A percentile compares a stretch with the other conserved stretches of the same genome.
phyloP scores from a whole-genome alignment of 92 coral and sea anemone genomes.

The Actinostola sp. region DNA sequence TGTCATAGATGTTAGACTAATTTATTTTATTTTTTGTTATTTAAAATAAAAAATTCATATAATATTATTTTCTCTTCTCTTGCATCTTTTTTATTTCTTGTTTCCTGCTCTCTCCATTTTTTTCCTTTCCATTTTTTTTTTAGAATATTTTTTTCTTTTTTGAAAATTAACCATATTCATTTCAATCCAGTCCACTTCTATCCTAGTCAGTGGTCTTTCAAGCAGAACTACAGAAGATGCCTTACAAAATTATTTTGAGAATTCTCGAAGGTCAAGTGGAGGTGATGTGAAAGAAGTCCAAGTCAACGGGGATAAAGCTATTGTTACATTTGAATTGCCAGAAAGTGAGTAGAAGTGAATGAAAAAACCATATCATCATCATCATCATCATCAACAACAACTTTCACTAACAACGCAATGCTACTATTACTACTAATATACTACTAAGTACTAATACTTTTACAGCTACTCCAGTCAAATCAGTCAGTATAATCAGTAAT shows the following conservation, averaged over 20 bases:
- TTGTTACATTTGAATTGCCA: slow-evolving; percentile 51
- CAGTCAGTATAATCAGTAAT: too few relatives aligned
- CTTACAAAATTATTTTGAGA: slow-evolving; percentile 68
- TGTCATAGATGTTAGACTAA: too few relatives aligned
- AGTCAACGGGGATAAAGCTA: slow-evolving; percentile 45
- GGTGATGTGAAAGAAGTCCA: slow-evolving; percentile 67
- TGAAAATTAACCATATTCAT: neutral
- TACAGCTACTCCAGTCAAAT: too few relatives aligned
- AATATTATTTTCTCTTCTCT: too few relatives aligned
- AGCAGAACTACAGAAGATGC: slow-evolving; percentile 54
- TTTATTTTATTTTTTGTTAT: too few relatives aligned
- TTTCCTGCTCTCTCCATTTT: too few relatives aligned
- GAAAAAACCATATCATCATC: too few relatives aligned
- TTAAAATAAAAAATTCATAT: too few relatives aligned
- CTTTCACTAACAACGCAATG: neutral
- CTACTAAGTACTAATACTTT: too few relatives aligned
- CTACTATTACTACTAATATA: neutral
- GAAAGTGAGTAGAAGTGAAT: slow-evolving; percentile 36
- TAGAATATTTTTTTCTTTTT: neutral
- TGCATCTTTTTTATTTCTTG: too few relatives aligned
- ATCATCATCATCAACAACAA: neutral
- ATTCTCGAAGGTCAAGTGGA: slow-evolving; percentile 71
- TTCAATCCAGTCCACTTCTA: neutral
- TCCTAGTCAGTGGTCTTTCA: slow-evolving; percentile 60
- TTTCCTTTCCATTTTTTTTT: neutral